Percentiles rank a stretch among this genome's conserved stretches.
Conservation (phyloP, 2,797 vertebrate genomes). For the Pogonophryne albipinna region DNA sequence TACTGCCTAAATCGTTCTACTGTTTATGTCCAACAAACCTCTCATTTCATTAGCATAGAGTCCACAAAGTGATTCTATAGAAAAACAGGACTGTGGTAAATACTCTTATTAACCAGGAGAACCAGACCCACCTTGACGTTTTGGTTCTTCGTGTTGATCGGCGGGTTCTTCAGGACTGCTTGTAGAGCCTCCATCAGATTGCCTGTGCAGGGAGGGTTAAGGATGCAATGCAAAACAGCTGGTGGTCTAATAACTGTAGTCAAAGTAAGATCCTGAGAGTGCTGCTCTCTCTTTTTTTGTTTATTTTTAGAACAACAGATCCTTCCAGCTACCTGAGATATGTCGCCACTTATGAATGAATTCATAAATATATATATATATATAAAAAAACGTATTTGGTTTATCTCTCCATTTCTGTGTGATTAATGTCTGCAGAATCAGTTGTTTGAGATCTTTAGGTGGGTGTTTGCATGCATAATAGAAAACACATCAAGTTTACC, state of each 20-base stretch:
- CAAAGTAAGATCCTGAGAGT: background rate
- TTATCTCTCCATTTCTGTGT: too few species aligned
- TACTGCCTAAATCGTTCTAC: background rate
- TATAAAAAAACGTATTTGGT: too few species aligned
- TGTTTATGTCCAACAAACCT: background rate
- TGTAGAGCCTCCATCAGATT: constrained; percentile 94
- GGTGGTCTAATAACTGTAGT: background rate
- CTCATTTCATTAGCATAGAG: background rate
- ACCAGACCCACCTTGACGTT: constrained; percentile 89
- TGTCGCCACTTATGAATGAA: too few species aligned
- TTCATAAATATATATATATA: too few species aligned
- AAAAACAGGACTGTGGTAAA: background rate
- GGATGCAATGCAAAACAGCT: constrained; percentile 52
- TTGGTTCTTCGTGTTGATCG: constrained; percentile 98
- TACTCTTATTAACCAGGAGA: background rate
- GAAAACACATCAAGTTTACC: background rate
- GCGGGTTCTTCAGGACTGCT: constrained; percentile 97
- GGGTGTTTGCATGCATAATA: background rate
- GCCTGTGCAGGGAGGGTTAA: constrained; percentile 91
- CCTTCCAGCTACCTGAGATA: too few species aligned
- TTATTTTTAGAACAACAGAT: too few species aligned
- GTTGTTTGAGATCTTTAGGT: background rate
- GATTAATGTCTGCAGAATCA: too few species aligned
- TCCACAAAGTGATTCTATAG: background rate
- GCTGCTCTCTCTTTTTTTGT: too few species aligned